These are phyloP conservation scores for Agrochola litura DNA, from an alignment of 2,888 invertebrate species.

Conservation along the genomic window DNA sequence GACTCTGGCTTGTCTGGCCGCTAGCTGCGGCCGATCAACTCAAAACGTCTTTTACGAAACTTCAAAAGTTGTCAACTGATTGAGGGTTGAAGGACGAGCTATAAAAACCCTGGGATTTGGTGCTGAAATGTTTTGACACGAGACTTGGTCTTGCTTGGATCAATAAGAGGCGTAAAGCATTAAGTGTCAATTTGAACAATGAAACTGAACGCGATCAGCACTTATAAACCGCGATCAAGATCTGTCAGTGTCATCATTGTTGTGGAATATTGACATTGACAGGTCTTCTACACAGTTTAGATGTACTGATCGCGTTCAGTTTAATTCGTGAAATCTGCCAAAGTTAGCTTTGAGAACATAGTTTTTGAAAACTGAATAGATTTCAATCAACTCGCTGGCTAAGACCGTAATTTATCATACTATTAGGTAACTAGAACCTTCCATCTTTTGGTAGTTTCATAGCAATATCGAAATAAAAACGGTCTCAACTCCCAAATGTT, in stretches of 20 bases:
- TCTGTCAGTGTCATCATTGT: too few relatives aligned
- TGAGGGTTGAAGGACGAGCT: constrained; percentile 36
- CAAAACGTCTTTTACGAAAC: constrained; percentile 79
- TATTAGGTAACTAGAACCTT: not conserved
- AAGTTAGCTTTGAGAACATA: not conserved
- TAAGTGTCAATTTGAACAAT: not conserved
- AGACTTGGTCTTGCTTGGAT: constrained; percentile 15
- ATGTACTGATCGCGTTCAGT: too few relatives aligned
- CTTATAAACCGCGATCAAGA: too few relatives aligned
- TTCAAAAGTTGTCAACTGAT: constrained; percentile 72
- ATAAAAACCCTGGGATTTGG: constrained; percentile 34
- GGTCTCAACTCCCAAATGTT: not conserved
- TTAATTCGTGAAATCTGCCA: too few relatives aligned
- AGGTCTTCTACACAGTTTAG: too few relatives aligned
- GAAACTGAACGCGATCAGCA: too few relatives aligned
- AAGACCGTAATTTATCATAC: not conserved
- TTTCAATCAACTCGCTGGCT: constrained; percentile 2
- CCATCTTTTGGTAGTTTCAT: not conserved
- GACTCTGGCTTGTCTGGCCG: constrained; percentile 88
- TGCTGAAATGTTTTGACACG: constrained; percentile 32
- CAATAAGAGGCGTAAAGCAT: constrained; percentile 8
- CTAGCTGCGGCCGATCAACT: constrained; percentile 83
- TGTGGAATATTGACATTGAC: too few relatives aligned
- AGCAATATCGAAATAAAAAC: not conserved
- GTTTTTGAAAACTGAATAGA: not conserved